Conservation (phyloP, 2,888 invertebrate species). For the Chymomyza caudatula region DNA sequence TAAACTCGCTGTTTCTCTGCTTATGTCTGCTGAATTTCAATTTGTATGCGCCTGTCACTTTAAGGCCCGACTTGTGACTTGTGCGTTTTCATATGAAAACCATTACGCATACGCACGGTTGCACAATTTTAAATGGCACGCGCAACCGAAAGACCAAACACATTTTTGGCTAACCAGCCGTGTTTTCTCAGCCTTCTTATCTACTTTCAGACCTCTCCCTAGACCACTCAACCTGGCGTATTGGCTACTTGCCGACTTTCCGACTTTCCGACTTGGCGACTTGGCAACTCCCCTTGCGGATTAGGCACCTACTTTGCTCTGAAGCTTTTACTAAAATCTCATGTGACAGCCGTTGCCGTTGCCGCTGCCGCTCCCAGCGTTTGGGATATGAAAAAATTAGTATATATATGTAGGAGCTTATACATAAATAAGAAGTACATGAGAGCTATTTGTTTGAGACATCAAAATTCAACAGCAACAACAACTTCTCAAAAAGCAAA, state of each 20-base stretch:
- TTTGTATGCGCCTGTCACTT: slow-evolving; percentile 54
- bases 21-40: slow-evolving; percentile 64
- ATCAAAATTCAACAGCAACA: slow-evolving; percentile 20
- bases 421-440: not conserved
- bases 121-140: slow-evolving; percentile 71
- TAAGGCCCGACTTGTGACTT: slow-evolving; percentile 19
- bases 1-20: slow-evolving; percentile 1
- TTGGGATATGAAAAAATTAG: not conserved
- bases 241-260: not conserved
- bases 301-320: slow-evolving; percentile 56
- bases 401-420: not conserved
- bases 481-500: not conserved
- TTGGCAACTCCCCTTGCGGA: slow-evolving; percentile 45
- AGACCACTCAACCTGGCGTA: not conserved
- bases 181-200: slow-evolving; percentile 26
- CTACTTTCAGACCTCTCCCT: not conserved
- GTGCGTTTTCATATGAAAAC: slow-evolving; percentile 63
- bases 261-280: not conserved
- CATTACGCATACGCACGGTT: slow-evolving; percentile 70
- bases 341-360: not conserved
- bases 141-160: slow-evolving; percentile 40
- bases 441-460: slow-evolving; percentile 38
- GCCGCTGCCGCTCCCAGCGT: not conserved
- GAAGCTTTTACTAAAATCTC: not conserved
- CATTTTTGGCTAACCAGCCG: slow-evolving; percentile 61